These are phyloP conservation scores for Lucilia cuprina DNA, from an alignment of 1,140 invertebrate genomes.

Conservation along the genomic window DNA sequence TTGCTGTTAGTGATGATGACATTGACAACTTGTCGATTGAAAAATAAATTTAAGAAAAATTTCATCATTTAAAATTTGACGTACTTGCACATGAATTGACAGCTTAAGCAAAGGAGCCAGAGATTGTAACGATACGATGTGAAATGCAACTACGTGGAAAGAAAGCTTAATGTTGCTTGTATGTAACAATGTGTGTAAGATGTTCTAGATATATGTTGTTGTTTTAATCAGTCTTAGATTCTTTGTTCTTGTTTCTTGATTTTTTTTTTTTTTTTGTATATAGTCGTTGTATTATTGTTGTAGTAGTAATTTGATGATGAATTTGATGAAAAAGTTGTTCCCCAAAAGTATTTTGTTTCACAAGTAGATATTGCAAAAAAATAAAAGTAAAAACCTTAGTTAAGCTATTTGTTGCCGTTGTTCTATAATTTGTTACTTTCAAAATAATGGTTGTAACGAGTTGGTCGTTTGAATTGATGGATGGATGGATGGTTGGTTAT, in stretches of 20 bases:
- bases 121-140: too few species aligned
- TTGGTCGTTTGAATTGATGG: neutral
- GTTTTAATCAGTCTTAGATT: neutral
- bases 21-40: neutral
- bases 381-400: neutral
- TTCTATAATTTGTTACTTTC: neutral
- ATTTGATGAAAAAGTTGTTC: neutral
- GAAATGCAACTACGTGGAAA: neutral
- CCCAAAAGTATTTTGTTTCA: neutral
- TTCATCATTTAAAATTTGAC: neutral
- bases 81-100: too few species aligned
- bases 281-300: neutral
- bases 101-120: too few species aligned
- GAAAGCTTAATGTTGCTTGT: neutral
- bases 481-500: too few species aligned
- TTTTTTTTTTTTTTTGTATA: neutral
- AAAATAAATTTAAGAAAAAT: neutral
- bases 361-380: neutral
- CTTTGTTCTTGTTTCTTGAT: neutral
- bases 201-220: neutral
- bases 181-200: neutral
- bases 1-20: constrained; percentile 14
- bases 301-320: neutral
- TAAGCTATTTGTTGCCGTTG: neutral
- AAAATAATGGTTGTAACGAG: neutral